Conservation (phyloP, 2,113 vertebrate genomes). For the Natator depressus region DNA sequence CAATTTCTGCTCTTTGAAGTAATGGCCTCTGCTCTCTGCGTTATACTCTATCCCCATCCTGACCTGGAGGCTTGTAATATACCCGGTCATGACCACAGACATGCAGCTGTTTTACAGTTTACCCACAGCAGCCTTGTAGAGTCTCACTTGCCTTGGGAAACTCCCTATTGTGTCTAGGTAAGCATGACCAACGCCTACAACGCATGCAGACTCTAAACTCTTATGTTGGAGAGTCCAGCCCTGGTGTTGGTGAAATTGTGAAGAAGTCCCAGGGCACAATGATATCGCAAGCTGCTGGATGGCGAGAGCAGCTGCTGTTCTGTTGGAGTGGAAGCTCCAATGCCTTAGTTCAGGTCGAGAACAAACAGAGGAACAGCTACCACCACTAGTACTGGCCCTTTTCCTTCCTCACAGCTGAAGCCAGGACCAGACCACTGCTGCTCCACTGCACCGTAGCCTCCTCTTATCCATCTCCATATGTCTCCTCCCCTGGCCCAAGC, state of each 20-base stretch:
- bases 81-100: neutral
- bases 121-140: neutral
- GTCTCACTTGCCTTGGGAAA: neutral
- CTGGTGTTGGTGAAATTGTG: neutral
- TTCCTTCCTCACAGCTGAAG: neutral
- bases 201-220: neutral
- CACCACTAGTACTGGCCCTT: neutral
- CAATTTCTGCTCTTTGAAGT: neutral
- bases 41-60: neutral
- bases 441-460: neutral
- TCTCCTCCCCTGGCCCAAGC: neutral
- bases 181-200: neutral
- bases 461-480: neutral
- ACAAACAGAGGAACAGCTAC: neutral
- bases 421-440: neutral
- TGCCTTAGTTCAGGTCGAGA: neutral
- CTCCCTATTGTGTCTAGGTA: neutral
- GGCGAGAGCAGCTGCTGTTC: neutral
- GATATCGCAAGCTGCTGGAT: neutral
- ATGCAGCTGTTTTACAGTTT: neutral
- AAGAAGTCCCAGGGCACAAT: neutral
- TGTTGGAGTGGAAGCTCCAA: neutral
- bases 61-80: neutral
- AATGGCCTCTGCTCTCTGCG: neutral
- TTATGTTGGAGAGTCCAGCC: neutral